phyloP scores from a whole-genome alignment of 2,113 vertebrate genomes.

The Panthera tigris region DNA sequence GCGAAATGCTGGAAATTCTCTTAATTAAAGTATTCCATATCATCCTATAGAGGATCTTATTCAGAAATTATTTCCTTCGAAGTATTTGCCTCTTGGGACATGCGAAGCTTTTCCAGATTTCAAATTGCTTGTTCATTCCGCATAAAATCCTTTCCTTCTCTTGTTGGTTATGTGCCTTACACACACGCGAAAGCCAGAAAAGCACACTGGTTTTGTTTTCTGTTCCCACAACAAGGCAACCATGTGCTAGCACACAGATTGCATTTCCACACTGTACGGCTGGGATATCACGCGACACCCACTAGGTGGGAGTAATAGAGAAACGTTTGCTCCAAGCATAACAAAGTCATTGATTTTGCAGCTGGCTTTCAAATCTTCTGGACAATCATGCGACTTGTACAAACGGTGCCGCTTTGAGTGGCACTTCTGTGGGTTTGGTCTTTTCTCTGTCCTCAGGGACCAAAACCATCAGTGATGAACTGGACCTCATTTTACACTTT shows the following conservation, averaged over 20 bases:
- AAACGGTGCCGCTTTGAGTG: not conserved
- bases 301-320: not conserved
- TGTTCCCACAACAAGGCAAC: not conserved
- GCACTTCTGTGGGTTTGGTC: not conserved
- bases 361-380: not conserved
- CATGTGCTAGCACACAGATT: not conserved
- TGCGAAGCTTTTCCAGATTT: constrained; percentile 14
- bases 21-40: not conserved
- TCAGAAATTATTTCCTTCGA: not conserved
- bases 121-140: not conserved
- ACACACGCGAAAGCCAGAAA: not conserved
- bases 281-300: not conserved
- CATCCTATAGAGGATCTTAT: fast-evolving
- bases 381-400: not conserved
- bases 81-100: not conserved
- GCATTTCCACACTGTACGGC: not conserved
- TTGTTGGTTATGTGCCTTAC: not conserved
- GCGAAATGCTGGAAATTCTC: not conserved
- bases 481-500: not conserved
- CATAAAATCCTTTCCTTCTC: constrained; percentile 53
- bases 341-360: not conserved
- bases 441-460: not conserved
- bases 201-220: not conserved
- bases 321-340: not conserved
- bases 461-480: not conserved